Base-by-base conservation (phyloP, 2,888 invertebrate species). In the Alentia gelatinosa region DNA sequence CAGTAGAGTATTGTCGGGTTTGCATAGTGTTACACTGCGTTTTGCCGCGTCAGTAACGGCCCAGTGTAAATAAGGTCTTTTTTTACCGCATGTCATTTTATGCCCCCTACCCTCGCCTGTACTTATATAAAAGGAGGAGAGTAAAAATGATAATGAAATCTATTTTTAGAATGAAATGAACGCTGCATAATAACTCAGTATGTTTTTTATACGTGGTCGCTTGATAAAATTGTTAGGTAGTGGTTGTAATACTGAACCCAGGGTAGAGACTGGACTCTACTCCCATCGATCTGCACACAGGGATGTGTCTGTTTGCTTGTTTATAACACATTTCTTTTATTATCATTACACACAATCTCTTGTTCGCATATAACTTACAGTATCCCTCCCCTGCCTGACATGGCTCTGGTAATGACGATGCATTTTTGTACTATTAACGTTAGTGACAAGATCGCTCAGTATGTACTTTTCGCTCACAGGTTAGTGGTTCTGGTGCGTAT, bases 221-320 rank as follows among this genome's bases (percentile, higher is more conserved):
- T 35, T 37, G 79, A 35, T 15, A 19, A 26, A 5, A 79, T 37
- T 39, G 79, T 39, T 37, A 30, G 35, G 79, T 79, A 3, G 79
- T 26, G 30, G 12, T 19, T 9, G 79, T 1, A 37, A 37, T 12
- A 23, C 37, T 4, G 5, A 3, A 5, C 12, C 1, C 68, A 12
- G 68, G 30, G 7, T 23, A 39, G 39, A 39, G 37, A 79, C 23
- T 12, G 5, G 23, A 37, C 15, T 37, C 15, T 37, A 39, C 23
- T 9, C 15, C 37, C 74, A 33, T 33, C n/a, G n/a, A 39, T 79
- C 79, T 79, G 39, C 79, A 79, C 79, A 79, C 79, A 79, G 39
- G 79, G 79, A 79, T 79, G 79, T 79, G 79, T 79, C 79, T 79
- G 37, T 79, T 79, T 79, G 79, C 79, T 79, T 79, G 37, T 79